Percentiles rank a stretch among this genome's conserved stretches.
Evolutionary conservation across 53 echinoderm and acorn worm genomes (phyloP).

Genomic region (Hippasteria phrygiana): DNA sequence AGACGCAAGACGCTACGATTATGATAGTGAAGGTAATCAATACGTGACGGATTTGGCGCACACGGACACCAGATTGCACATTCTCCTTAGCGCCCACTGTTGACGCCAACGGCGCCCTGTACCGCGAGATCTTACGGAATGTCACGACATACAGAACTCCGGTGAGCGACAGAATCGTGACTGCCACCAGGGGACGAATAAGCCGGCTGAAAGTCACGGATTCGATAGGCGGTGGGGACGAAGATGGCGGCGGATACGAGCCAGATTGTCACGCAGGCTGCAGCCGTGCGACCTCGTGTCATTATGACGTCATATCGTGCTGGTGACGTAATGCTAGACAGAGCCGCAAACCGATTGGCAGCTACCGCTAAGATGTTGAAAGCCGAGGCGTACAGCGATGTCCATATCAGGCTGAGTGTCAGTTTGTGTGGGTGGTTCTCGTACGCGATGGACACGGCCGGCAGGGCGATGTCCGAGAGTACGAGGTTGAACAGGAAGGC

Average conservation of each 20-base stretch:
- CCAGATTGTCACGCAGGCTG: neutral
- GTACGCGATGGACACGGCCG: neutral
- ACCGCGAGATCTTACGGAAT: neutral
- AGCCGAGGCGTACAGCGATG: neutral
- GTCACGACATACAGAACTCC: neutral
- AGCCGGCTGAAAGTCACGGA: neutral
- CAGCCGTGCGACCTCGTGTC: neutral
- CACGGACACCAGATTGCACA: neutral
- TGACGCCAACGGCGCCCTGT: neutral
- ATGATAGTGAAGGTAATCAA: neutral
- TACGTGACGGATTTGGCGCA: neutral
- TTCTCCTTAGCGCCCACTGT: neutral
- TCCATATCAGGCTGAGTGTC: neutral
- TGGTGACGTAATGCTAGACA: neutral
- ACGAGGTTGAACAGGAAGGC: conserved; percentile 9
- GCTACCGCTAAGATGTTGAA: neutral
- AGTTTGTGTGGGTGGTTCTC: neutral
- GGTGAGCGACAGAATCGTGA: neutral
- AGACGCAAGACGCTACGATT: neutral
- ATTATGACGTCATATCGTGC: neutral
- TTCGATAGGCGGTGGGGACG: neutral
- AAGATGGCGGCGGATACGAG: neutral
- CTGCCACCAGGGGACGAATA: neutral
- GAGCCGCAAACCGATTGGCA: neutral
- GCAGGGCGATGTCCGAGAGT: neutral